Conservation (phyloP, 2,888 invertebrate genomes). For the Sceliomorpha sp. region DNA sequence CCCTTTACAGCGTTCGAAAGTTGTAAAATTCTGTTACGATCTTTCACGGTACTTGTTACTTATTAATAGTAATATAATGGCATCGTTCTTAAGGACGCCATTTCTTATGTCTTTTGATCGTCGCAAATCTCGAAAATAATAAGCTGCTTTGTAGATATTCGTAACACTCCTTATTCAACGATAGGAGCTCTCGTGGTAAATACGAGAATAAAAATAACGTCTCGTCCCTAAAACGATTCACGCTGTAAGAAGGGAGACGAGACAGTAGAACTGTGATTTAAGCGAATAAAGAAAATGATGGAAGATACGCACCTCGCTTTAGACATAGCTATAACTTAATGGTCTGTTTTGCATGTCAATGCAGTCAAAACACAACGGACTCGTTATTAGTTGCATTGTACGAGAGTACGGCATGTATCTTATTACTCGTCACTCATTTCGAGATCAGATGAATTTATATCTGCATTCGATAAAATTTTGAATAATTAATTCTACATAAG, state of each 20-base stretch:
- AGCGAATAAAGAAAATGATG: slow-evolving; percentile 54
- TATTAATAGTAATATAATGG: too few species aligned
- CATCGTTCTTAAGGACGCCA: too few species aligned
- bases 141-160: slow-evolving; percentile 66
- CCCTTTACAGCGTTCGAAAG: too few species aligned
- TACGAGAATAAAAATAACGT: slow-evolving; percentile 56
- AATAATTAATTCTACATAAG: too few species aligned
- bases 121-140: slow-evolving; percentile 71
- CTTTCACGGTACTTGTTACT: too few species aligned
- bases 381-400: slow-evolving; percentile 48
- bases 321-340: slow-evolving; percentile 71
- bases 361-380: slow-evolving; percentile 45
- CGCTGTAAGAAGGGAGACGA: slow-evolving; percentile 23
- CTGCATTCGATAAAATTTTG: too few species aligned
- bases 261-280: slow-evolving; percentile 45
- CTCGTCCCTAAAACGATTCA: slow-evolving; percentile 47
- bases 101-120: too few species aligned
- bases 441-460: too few species aligned
- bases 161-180: slow-evolving; percentile 51
- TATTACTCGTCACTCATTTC: too few species aligned
- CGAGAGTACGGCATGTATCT: slow-evolving; percentile 6
- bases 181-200: slow-evolving; percentile 59
- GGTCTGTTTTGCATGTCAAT: slow-evolving; percentile 75
- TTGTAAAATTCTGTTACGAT: too few species aligned
- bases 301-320: slow-evolving; percentile 59